These are phyloP conservation scores for Clarias magur DNA, from an alignment of 2,113 vertebrate species.

Conservation along the genomic window DNA sequence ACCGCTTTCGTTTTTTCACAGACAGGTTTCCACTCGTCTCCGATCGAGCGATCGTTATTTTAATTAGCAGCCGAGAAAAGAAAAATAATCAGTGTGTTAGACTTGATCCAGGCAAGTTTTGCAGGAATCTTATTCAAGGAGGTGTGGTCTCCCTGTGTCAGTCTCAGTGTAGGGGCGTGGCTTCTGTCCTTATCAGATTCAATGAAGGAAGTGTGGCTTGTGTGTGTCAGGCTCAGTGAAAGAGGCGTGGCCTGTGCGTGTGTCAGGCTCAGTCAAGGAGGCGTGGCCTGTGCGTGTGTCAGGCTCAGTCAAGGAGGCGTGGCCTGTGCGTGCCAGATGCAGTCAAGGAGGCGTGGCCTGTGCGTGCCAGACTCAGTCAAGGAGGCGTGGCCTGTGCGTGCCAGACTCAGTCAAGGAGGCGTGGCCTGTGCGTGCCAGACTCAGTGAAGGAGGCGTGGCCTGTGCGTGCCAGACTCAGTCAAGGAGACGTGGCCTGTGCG, in stretches of 20 bases:
- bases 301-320: background rate
- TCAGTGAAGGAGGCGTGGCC: no score
- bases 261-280: background rate
- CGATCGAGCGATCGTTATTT: background rate
- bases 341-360: background rate
- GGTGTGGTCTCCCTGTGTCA: background rate
- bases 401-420: no score
- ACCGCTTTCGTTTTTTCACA: background rate
- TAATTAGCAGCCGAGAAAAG: conserved; percentile 18
- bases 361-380: background rate
- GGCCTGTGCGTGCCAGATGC: background rate
- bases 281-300: background rate
- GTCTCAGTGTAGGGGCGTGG: background rate
- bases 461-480: no score
- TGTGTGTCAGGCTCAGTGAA: background rate
- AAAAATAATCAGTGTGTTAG: conserved; percentile 38
- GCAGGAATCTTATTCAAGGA: background rate
- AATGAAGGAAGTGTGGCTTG: background rate
- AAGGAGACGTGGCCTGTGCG: no score
- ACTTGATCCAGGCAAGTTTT: conserved; percentile 13
- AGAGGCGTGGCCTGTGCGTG: background rate
- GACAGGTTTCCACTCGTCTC: background rate
- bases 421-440: no score
- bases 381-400: background rate
- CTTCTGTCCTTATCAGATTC: background rate